phyloP scores from a whole-genome alignment of 2,113 vertebrate genomes.

The Poicephalus meyeri region DNA sequence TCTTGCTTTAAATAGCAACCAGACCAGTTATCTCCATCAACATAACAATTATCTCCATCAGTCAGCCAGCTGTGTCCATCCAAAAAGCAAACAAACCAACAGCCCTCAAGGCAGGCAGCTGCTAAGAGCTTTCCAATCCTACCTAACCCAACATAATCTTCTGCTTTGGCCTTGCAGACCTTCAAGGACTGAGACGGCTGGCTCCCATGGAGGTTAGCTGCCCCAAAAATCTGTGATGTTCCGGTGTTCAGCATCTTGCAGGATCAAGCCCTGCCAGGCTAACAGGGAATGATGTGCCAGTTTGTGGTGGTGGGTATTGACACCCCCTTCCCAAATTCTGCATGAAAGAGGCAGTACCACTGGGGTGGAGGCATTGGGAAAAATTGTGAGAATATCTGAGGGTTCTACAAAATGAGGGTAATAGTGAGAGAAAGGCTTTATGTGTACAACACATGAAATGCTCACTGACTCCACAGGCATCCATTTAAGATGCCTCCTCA shows the following conservation, averaged over 20 bases:
- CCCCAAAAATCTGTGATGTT: not conserved
- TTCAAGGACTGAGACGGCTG: not conserved
- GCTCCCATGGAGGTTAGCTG: not conserved
- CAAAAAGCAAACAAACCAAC: slow-evolving; percentile 44
- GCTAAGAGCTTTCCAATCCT: not conserved
- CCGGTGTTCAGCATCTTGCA: not conserved
- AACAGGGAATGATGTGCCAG: not conserved
- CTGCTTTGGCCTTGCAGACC: not conserved
- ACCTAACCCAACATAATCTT: not conserved
- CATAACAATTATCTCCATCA: slow-evolving; percentile 25
- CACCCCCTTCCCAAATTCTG: not conserved
- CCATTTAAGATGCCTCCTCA: not conserved
- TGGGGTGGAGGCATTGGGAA: not conserved
- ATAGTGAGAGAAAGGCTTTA: not conserved
- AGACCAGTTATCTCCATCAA: slow-evolving; percentile 44
- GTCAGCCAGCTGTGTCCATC: slow-evolving; percentile 18
- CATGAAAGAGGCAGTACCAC: not conserved
- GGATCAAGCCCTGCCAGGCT: not conserved
- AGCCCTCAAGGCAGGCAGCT: slow-evolving; percentile 15
- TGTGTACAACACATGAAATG: not conserved
- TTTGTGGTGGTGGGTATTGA: not conserved
- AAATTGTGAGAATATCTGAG: not conserved
- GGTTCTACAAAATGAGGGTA: not conserved
- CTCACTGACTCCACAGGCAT: not conserved
- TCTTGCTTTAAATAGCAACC: slow-evolving; percentile 30